Evolutionary conservation across 2,888 invertebrate species (phyloP).

Genomic region (Melanchra persicariae): DNA sequence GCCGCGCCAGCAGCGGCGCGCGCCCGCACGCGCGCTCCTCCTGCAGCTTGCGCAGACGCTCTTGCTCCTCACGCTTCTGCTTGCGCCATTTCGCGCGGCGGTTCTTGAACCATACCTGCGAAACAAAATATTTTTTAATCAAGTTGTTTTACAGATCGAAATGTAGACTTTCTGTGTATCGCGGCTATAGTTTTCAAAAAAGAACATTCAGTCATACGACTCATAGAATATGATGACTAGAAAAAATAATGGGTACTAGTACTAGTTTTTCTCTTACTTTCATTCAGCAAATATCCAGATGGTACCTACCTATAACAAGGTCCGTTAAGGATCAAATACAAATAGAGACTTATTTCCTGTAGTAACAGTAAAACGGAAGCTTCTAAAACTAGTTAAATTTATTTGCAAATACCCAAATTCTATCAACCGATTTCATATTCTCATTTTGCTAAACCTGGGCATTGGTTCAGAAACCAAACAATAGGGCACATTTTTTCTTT

Average conservation of each 20-base stretch:
- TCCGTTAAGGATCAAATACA: not conserved
- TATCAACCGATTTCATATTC: slow-evolving; percentile 16
- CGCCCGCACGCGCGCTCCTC: slow-evolving; percentile 92
- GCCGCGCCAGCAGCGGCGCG: slow-evolving; percentile 77
- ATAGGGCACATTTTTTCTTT: slow-evolving; percentile 21
- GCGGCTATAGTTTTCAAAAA: not conserved
- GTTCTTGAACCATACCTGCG: slow-evolving; percentile 99
- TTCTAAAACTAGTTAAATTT: too few species aligned
- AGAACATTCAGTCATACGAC: too few species aligned
- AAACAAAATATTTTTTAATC: slow-evolving; percentile 54
- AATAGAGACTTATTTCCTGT: not conserved
- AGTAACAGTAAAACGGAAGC: not conserved
- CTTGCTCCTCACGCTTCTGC: slow-evolving; percentile 97
- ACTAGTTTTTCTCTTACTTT: not conserved
- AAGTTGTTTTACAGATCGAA: not conserved
- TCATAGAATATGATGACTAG: not conserved
- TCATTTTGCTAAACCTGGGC: slow-evolving; percentile 30
- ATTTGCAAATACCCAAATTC: slow-evolving; percentile 14
- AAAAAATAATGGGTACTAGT: too few species aligned
- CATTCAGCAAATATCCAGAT: too few species aligned
- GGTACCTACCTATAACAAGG: too few species aligned
- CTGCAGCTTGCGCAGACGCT: slow-evolving; percentile 95
- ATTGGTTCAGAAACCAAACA: slow-evolving; percentile 14
- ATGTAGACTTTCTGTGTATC: not conserved
- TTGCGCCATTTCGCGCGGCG: slow-evolving; percentile 99